These are phyloP conservation scores for Myiozetetes cayanensis DNA, from an alignment of 2,113 vertebrate species.

Conservation along the genomic window DNA sequence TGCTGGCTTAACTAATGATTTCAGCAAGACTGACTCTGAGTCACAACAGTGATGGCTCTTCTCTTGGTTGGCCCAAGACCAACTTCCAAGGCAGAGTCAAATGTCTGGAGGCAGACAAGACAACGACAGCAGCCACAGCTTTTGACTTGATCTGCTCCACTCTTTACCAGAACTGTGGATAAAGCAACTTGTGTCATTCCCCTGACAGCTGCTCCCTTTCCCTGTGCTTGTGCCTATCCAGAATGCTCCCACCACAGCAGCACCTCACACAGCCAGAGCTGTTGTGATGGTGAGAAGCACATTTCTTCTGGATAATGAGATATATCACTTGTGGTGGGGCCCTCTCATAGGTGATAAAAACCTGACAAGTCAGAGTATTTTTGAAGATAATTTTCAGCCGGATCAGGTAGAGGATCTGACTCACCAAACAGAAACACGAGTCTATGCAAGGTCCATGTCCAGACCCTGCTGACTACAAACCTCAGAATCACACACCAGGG, in stretches of 20 bases:
- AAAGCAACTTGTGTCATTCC: neutral
- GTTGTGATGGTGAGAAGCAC: neutral
- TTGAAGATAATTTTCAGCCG: neutral
- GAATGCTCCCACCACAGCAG: neutral
- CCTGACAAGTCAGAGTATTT: fast-evolving
- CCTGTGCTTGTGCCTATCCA: neutral
- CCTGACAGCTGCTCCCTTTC: neutral
- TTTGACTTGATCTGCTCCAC: neutral
- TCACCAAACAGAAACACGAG: neutral
- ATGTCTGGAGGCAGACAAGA: neutral
- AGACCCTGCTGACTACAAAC: neutral
- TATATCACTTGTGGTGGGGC: neutral
- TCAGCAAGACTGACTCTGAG: neutral
- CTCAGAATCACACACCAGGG: neutral
- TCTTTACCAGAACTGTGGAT: neutral
- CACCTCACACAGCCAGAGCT: neutral
- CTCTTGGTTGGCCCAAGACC: neutral
- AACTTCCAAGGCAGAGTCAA: neutral
- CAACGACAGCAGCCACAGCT: neutral
- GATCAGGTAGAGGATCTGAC: neutral
- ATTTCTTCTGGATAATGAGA: neutral
- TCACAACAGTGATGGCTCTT: neutral
- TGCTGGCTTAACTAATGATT: neutral
- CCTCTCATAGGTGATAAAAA: neutral
- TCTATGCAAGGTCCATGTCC: neutral